Evolutionary conservation across 2,797 vertebrate species (phyloP).

Genomic region (Telmatherina bonti): DNA sequence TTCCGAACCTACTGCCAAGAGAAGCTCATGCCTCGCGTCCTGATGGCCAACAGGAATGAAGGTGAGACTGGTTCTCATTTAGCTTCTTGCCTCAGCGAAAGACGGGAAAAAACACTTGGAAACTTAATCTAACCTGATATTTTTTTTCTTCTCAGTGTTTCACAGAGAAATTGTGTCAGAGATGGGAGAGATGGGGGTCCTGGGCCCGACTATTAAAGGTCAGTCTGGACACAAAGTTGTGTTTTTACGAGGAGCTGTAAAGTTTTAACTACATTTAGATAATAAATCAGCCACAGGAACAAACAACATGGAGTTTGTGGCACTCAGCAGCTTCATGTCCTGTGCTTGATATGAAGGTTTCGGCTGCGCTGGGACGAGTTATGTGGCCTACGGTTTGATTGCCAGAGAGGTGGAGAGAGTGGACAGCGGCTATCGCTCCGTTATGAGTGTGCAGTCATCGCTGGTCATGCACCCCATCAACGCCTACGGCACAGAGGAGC

Average conservation of each 20-base stretch:
- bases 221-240: conserved; percentile 10
- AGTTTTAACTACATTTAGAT: neutral
- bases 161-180: conserved; percentile 87
- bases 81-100: too few species aligned
- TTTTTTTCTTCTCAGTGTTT: conserved; percentile 76
- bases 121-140: neutral
- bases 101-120: too few species aligned
- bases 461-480: conserved; percentile 92
- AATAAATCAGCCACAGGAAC: too few species aligned
- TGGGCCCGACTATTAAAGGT: conserved; percentile 91
- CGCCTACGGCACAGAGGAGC: conserved; percentile 87
- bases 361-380: conserved; percentile 90
- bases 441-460: conserved; percentile 93
- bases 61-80: conserved; percentile 66
- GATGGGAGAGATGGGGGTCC: conserved; percentile 88
- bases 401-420: conserved; percentile 91
- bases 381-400: conserved; percentile 90
- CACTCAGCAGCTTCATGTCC: neutral
- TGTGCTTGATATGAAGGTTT: conserved; percentile 87
- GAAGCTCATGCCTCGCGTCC: conserved; percentile 89
- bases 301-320: too few species aligned
- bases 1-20: conserved; percentile 91
- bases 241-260: conserved; percentile 6
- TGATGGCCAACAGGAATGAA: conserved; percentile 92
- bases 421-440: conserved; percentile 92